Conservation (phyloP, 2,797 vertebrate genomes). For the Leptodactylus fallax region DNA sequence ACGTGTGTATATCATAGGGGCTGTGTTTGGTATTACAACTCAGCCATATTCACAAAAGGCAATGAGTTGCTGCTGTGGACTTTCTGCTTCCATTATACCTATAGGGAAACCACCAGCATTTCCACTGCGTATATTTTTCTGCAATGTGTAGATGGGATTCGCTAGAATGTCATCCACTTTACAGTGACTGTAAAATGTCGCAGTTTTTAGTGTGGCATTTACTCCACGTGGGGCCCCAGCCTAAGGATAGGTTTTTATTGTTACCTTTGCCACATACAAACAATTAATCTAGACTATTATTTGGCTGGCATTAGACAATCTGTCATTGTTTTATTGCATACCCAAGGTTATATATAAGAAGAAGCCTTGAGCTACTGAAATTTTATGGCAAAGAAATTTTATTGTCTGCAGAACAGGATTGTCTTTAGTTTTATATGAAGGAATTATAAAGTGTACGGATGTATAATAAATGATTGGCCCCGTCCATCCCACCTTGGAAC, state of each 20-base stretch:
- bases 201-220: no score
- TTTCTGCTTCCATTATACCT: no score
- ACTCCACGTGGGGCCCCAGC: no score
- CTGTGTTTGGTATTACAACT: no score
- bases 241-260: background rate
- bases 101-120: no score
- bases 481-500: constrained; percentile 32
- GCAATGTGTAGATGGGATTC: no score
- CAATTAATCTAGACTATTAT: background rate
- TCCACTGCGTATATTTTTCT: no score
- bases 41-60: no score
- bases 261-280: background rate
- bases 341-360: background rate
- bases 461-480: constrained; percentile 42
- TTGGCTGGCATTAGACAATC: background rate
- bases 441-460: constrained; percentile 36
- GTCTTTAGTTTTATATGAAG: constrained; percentile 37
- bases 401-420: constrained; percentile 42
- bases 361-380: background rate
- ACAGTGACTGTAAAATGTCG: no score
- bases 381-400: constrained; percentile 18
- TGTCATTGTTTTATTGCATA: background rate
- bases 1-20: no score
- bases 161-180: no score
- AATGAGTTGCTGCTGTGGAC: no score